Evolutionary conservation across 2,888 invertebrate genomes (phyloP), one percentile per base, ranked within the genome.

Genomic region (Idaea dimidiata): DNA sequence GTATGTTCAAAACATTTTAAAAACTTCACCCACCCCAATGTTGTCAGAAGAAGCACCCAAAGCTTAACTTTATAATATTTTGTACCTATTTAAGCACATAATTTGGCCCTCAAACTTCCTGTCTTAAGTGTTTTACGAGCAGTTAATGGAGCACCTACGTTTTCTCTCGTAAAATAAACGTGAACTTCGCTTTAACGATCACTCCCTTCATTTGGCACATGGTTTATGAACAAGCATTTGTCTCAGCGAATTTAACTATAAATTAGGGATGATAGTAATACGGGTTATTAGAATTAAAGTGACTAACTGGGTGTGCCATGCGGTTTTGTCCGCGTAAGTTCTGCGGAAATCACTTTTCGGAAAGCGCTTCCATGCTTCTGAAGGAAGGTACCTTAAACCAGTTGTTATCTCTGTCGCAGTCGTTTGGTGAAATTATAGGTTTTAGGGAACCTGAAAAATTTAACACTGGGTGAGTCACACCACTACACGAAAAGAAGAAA

Each of bases 131-230:
- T 63, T 84, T 83, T 80, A 83, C 76, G 81, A 77, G 66, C 77
- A 70, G 81, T 80, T 87, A 84, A 86, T 83, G 80, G 69, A 78
- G 75, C 74, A 82, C 80, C 80, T 80, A 77, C 74, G 70, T 77
- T 76, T 74, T 74, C 66, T 75, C 71, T 78, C 79, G 77, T 88
- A 84, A 87, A 87, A 71, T 72, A 69, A 78, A 80, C 78, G 76
- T 66, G 75, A 76, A 73, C 76, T 43, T 43, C 43, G 8, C 14
- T 43, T 43, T 43, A 43, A 43, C 43, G 43, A 43, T 43, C 43
- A 10, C 43, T 43, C 43, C 10, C 43, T 43, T 43, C 43, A 43
- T 43, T 43, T 43, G 6, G 6, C 10, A 43, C 43, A 43, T 43
- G 43, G 43, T 43, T 43, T 43, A 43, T 43, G 43, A 43, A 43